A percentile compares a stretch with the other conserved stretches of the same genome.
Evolutionary conservation across 2,113 vertebrate species (phyloP).

Genomic region (Fulica atra): DNA sequence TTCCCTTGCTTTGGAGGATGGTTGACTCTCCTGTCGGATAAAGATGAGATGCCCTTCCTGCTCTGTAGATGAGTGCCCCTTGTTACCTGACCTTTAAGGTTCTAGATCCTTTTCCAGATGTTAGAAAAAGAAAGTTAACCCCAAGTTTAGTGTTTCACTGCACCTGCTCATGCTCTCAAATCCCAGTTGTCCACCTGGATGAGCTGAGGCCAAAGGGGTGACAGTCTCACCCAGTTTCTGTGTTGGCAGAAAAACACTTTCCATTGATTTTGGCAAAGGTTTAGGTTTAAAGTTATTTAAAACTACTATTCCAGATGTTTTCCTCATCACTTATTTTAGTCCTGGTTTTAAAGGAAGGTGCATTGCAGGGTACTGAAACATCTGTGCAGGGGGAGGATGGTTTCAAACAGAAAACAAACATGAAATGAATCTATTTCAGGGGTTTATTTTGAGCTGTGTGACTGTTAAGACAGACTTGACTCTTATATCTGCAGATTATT

Average conservation of each 20-base stretch:
- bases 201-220: not conserved
- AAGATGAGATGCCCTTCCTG: not conserved
- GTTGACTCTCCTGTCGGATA: not conserved
- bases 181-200: not conserved
- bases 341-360: not conserved
- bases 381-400: not conserved
- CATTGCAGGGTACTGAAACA: not conserved
- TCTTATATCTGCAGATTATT: not conserved
- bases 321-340: not conserved
- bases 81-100: not conserved
- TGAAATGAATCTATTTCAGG: not conserved
- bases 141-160: not conserved
- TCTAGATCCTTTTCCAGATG: not conserved
- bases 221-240: not conserved
- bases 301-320: not conserved
- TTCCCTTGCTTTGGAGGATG: not conserved
- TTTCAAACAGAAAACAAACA: not conserved
- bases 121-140: not conserved
- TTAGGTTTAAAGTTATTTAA: not conserved
- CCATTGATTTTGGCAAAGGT: not conserved
- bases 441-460: not conserved
- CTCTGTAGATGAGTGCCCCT: not conserved
- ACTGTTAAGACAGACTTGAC: not conserved
- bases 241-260: not conserved
- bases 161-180: not conserved